Evolutionary conservation across 2,797 vertebrate genomes (phyloP).

Genomic region (Myiotriccus ornatus): DNA sequence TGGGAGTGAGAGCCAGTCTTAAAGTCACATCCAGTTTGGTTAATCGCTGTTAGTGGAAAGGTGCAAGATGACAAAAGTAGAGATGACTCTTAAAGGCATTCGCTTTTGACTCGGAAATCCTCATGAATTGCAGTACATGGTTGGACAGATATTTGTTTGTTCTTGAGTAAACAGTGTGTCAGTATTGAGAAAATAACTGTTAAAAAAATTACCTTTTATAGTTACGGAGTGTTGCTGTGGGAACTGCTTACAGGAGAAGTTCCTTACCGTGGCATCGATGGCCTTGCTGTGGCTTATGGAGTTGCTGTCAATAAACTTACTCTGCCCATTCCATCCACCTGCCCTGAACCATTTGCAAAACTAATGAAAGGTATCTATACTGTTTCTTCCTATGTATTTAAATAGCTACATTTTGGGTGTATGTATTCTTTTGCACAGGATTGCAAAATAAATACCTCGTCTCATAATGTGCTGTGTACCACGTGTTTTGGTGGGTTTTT

Average conservation of each 20-base stretch:
- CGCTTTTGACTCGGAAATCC: not conserved
- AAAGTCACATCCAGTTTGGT: not conserved
- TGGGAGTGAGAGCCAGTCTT: not conserved
- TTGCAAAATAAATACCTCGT: not conserved
- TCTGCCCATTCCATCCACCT: slow-evolving; percentile 93
- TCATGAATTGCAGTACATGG: not conserved
- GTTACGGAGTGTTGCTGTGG: slow-evolving; percentile 95
- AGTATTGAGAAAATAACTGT: slow-evolving; percentile 25
- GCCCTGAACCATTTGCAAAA: slow-evolving; percentile 92
- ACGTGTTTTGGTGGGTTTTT: not conserved
- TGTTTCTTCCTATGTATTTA: not conserved
- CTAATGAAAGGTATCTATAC: slow-evolving; percentile 89
- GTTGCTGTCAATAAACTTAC: slow-evolving; percentile 95
- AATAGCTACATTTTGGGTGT: not conserved
- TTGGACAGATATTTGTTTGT: not conserved
- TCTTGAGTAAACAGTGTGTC: not conserved
- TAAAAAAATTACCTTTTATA: slow-evolving; percentile 67
- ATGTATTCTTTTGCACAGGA: not conserved
- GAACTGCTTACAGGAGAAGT: slow-evolving; percentile 94
- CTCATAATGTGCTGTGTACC: not conserved
- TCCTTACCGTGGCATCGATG: slow-evolving; percentile 94
- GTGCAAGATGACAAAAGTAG: not conserved
- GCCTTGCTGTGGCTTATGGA: slow-evolving; percentile 92
- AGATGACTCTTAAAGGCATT: not conserved
- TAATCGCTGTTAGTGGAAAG: not conserved